Base-by-base conservation (phyloP, 2,888 invertebrate species). In the Podabrus alpinus region DNA sequence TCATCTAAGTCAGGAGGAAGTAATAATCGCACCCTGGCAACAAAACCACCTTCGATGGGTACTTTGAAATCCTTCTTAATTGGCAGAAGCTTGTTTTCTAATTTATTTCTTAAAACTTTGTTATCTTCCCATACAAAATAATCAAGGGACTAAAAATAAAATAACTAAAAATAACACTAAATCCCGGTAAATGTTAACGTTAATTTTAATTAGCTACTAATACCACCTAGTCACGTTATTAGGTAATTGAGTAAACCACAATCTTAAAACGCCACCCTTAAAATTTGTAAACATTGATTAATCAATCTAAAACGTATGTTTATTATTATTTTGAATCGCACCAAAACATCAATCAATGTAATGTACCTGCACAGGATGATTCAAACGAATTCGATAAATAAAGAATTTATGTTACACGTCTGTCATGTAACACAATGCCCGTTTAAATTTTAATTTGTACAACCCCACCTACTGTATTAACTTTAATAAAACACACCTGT, bases 1-100 rank as follows among this genome's bases (percentile, higher is more conserved):
- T 90, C 89, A 82, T 92, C 88, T 78, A 94, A 90, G 72, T 90
- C 88, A 0, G 93, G 92, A 0, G 95, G 95, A 62, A 94, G 82
- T 24, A 90, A 85, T 19, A 95, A 83, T 77, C 92, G 91, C 0
- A 92, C 92, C 73, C 89, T 89, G 0, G 91, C 91, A 61, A 86
- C 84, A 72, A 90, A 90, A 67, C 90, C 90, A 0, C 90, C 90
- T 2, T 86, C 88, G 4, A 92, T 82, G 0, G 88, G 84, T 4
- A 94, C 87, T 67, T 87, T 86, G 15, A 92, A 86, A 80, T 91
- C 90, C 73, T 89, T 84, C 2, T 89, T 86, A 78, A 88, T 86
- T 0, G 93, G 93, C 19, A 89, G 83, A 68, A 88, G 83, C 79
- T 92, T 92, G 0, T 82, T 82, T 0, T 86, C 82, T 9, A 94